Evolutionary conservation across 92 coral and sea anemone species (phyloP).

Genomic region (Siderastrea siderea): DNA sequence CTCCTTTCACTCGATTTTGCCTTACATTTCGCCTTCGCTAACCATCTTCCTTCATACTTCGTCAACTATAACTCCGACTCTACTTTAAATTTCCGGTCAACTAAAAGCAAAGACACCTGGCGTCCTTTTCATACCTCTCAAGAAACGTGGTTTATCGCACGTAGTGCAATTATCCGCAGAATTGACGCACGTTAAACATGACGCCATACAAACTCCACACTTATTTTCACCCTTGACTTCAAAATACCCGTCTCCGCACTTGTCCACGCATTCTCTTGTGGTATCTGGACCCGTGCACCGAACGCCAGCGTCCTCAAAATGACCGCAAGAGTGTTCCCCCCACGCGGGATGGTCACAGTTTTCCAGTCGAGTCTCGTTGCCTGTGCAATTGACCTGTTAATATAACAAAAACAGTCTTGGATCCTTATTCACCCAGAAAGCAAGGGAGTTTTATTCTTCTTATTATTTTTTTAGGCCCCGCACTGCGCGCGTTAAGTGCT

Average conservation of each 20-base stretch:
- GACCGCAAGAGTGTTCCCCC: slow-evolving; percentile 92
- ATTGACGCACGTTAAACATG: slow-evolving; percentile 80
- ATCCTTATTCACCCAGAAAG: no score
- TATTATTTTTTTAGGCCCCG: no score
- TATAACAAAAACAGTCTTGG: no score
- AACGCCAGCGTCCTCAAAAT: slow-evolving; percentile 98
- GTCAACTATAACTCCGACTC: no score
- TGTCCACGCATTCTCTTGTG: slow-evolving; percentile 75
- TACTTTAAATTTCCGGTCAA: neutral
- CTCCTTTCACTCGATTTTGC: no score
- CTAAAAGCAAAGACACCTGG: neutral
- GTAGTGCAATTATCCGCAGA: slow-evolving; percentile 67
- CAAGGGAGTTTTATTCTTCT: no score
- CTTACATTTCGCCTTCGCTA: no score
- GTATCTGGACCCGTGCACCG: slow-evolving; percentile 92
- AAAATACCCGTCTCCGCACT: slow-evolving; percentile 88
- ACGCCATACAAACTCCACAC: slow-evolving; percentile 83
- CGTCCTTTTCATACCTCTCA: slow-evolving; percentile 71
- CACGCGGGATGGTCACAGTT: slow-evolving; percentile 72
- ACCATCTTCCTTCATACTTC: no score
- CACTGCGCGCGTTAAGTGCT: no score
- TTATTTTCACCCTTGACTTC: slow-evolving; percentile 29
- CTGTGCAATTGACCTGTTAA: slow-evolving; percentile 62
- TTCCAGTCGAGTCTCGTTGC: slow-evolving; percentile 81
- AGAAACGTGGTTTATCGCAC: slow-evolving; percentile 75